phyloP scores from a whole-genome alignment of 2,797 vertebrate genomes.

The Muraenolepis orangiensis region DNA sequence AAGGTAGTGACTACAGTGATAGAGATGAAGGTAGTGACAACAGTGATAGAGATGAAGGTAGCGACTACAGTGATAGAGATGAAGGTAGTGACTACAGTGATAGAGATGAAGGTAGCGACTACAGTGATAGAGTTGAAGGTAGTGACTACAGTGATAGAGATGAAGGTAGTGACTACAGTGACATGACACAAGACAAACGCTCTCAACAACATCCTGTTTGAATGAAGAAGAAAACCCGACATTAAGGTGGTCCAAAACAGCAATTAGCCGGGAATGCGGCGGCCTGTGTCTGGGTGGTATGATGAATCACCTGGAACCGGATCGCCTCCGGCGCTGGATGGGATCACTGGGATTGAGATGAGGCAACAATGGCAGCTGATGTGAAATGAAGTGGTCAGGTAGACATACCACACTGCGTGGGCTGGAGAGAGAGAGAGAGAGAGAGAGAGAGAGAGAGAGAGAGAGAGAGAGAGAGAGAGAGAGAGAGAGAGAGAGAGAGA shows the following conservation, averaged over 20 bases:
- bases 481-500: no score
- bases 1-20: not conserved
- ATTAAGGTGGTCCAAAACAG: slow-evolving; percentile 12
- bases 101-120: no score
- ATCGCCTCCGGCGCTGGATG: slow-evolving; percentile 15
- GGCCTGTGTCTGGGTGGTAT: slow-evolving; percentile 16
- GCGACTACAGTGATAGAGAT: not conserved
- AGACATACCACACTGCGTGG: slow-evolving; percentile 44
- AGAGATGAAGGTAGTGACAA: no score
- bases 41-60: no score
- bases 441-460: no score
- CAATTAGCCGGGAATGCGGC: slow-evolving; percentile 12
- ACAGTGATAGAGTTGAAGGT: no score
- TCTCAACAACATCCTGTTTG: slow-evolving; percentile 5
- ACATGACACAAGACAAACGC: not conserved
- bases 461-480: not conserved
- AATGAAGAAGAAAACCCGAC: slow-evolving; percentile 8
- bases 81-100: not conserved
- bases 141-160: not conserved
- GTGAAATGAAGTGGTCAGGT: slow-evolving; percentile 19
- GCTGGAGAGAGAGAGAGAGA: slow-evolving; percentile 21
- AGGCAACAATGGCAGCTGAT: slow-evolving; percentile 47
- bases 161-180: not conserved
- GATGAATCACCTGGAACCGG: slow-evolving; percentile 41
- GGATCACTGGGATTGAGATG: slow-evolving; percentile 17